These are phyloP conservation scores for Tenebrosternarchus preto DNA, from an alignment of 2,113 vertebrate species.

Conservation along the genomic window DNA sequence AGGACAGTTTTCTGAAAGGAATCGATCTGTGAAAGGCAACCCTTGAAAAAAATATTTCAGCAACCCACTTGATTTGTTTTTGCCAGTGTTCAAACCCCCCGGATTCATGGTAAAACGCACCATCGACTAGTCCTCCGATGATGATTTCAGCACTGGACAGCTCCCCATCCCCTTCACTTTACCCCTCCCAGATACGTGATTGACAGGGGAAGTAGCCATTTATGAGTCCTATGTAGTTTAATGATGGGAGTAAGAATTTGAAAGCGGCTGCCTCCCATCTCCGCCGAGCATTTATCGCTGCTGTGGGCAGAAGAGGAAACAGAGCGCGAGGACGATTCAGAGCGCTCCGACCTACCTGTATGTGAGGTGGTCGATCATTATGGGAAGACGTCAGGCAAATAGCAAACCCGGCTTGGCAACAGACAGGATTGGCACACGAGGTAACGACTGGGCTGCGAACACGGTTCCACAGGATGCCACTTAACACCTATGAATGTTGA, in stretches of 20 bases:
- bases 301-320: not conserved
- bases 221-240: conserved; percentile 8
- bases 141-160: conserved; percentile 79
- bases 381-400: no score
- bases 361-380: conserved; percentile 6
- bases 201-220: conserved; percentile 73
- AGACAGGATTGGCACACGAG: not conserved
- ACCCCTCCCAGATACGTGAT: conserved; percentile 64
- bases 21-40: no score
- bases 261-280: conserved; percentile 6
- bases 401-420: not conserved
- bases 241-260: conserved; percentile 24
- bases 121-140: not conserved
- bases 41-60: no score
- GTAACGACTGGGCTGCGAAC: not conserved
- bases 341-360: conserved; percentile 13
- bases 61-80: no score
- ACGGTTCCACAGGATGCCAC: conserved; percentile 1
- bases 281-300: conserved; percentile 22
- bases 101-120: no score
- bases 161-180: conserved; percentile 68
- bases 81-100: no score
- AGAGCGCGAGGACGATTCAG: not conserved
- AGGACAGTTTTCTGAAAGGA: no score
- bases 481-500: conserved; percentile 11